phyloP scores from a whole-genome alignment of 2,797 vertebrate species.

The Sebastolobus alascanus region DNA sequence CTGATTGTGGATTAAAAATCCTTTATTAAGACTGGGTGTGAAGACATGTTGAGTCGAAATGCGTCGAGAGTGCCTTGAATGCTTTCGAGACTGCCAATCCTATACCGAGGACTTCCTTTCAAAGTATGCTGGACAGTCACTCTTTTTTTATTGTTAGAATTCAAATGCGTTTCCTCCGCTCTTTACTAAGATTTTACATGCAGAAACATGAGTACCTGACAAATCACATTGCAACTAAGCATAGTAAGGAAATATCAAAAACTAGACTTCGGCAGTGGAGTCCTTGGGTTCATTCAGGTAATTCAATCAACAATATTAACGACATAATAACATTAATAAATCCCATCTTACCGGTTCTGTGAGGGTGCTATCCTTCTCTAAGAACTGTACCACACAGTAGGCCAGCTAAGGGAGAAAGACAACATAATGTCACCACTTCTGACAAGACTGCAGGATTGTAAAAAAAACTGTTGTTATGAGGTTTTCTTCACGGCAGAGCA shows the following conservation, averaged over 20 bases:
- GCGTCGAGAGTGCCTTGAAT: no score
- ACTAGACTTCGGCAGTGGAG: neutral
- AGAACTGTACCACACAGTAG: constrained; percentile 98
- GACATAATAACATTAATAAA: neutral
- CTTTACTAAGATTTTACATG: neutral
- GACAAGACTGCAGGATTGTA: neutral
- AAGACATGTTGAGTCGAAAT: no score
- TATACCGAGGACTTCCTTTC: no score
- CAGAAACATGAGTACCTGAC: neutral
- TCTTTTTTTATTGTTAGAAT: no score
- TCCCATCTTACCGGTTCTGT: constrained; percentile 93
- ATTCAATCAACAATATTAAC: constrained; percentile 1
- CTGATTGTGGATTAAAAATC: no score
- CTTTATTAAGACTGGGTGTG: no score
- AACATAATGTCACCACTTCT: neutral
- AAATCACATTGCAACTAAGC: neutral
- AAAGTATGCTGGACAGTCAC: no score
- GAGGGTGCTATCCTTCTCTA: constrained; percentile 99
- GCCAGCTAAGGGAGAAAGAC: constrained; percentile 88
- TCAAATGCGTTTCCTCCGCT: neutral
- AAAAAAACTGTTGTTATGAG: neutral
- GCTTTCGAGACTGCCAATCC: no score
- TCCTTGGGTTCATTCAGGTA: neutral
- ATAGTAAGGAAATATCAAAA: neutral
- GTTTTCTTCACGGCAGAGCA: neutral